Evolutionary conservation across 2,888 invertebrate genomes (phyloP), one percentile per base, ranked within the genome.

Genomic region (Smittia aterrima): DNA sequence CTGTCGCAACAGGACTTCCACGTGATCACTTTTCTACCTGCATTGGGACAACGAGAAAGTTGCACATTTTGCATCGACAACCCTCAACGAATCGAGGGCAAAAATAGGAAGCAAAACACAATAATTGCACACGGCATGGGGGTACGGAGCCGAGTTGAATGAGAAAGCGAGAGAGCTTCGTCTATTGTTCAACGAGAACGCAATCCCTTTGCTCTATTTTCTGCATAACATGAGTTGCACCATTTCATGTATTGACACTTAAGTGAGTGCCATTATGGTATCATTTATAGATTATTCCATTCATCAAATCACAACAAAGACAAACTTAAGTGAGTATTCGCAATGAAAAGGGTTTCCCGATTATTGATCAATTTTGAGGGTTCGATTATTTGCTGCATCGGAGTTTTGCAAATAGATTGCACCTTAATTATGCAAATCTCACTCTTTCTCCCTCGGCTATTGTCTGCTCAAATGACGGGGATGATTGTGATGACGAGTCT

Each of bases 311-410:
- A 32, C 18, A 71, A 54, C 58, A 58, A 58, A 22, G 13, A 18
- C 22, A 22, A 58, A 58, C 58, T 58, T 58, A 22, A 58, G 22
- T 58, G 22, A 6, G 47, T 47, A n/a, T 11, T 18, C 58, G 58
- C 58, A 58, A 58, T 18, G 18, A 22, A 13, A 64, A 64, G 64
- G 64, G 64, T 64, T 27, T 22, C 25, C 27, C 64, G 20, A 25
- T 62, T 72, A 72, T 72, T 72, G 72, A 72, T 72, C 72, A 62
- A 71, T 72, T 72, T 24, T 72, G 72, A 72, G 72, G 70, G 72
- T 53, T 24, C 62, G 22, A 72, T 70, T 54, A 54, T 54, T 68
- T 70, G 41, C 20, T 72, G 72, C 72, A 72, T 22, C 58, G 47
- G 16, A 47, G 9, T 25, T 70, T 70, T 54, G 70, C 70, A 70